Evolutionary conservation across 2,888 invertebrate species (phyloP), one percentile per base, ranked within the genome.

Genomic region (Busseola fusca): DNA sequence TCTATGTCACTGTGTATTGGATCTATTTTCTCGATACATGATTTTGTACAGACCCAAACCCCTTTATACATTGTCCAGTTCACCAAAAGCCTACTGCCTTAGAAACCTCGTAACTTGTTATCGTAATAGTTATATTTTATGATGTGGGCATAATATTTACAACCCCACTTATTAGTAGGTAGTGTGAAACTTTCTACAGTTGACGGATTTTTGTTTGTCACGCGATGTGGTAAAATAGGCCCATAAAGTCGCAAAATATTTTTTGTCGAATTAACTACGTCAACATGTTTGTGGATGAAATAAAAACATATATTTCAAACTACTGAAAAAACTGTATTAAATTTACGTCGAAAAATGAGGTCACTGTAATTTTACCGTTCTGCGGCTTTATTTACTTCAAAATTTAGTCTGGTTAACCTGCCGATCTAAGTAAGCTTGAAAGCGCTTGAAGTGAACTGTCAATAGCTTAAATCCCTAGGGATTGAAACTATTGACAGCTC

Each of bases 171-270:
- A 79, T 79, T 75, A 73, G 30, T 42, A 18, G 27, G 42, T 59
- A 30, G 48, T 66, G 66, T 79, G 64, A 76, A 81, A 76, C 34
- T 80, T 76, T 73, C 27, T 58, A 48, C 34, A 60, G 52, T 73
- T 83, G 80, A 76, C 69, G 69, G 54, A 72, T 80, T 71, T 83
- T 81, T 74, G 73, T 80, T 71, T 71, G 69, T 71, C 81, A 81
- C 81, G 81, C 81, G 69, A 81, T 69, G 62, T 57, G 48, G 25
- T 71, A 73, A 70, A 82, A 66, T 71, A 67, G 37, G 64, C 34
- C 65, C 21, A 75, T 82, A 69, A 82, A 74, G 67, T 70, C 34
- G 75, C 67, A 30, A 69, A 64, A 67, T 77, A 62, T 72, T 69
- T 72, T 79, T 77, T 82, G 57, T 67, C 54, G 52, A 77, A 79